Conservation (phyloP, 2,113 vertebrate species). For the Notothenia coriiceps region DNA sequence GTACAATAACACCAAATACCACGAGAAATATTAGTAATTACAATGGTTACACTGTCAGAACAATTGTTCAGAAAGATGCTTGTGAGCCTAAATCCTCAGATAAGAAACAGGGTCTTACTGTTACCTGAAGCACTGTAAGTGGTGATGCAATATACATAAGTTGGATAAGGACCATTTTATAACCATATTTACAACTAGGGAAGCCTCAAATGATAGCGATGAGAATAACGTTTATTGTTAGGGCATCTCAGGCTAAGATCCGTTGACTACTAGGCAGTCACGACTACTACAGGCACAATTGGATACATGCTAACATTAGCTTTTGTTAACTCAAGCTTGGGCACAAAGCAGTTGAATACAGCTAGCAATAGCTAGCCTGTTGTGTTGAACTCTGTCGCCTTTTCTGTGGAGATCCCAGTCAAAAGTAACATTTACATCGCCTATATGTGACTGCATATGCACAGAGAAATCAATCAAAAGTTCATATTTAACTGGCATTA, state of each 20-base stretch:
- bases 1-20: slow-evolving; percentile 48
- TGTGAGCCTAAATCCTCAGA: not conserved
- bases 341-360: slow-evolving; percentile 78
- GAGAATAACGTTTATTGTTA: not conserved
- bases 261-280: slow-evolving; percentile 41
- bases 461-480: rapidly evolving
- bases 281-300: slow-evolving; percentile 58
- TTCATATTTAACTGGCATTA: too few relatives aligned
- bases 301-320: slow-evolving; percentile 75
- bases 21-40: slow-evolving; percentile 34
- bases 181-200: not conserved
- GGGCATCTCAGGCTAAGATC: slow-evolving; percentile 33
- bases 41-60: slow-evolving; percentile 9
- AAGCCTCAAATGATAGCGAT: not conserved
- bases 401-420: slow-evolving; percentile 43
- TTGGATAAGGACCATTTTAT: slow-evolving; percentile 9
- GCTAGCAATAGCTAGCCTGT: slow-evolving; percentile 78
- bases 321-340: slow-evolving; percentile 77
- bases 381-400: slow-evolving; percentile 71
- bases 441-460: not conserved
- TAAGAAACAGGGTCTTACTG: slow-evolving; percentile 5
- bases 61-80: not conserved
- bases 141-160: not conserved
- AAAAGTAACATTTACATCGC: slow-evolving; percentile 27
- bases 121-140: not conserved